Evolutionary conservation across 2,888 invertebrate genomes (phyloP), one percentile per base, ranked within the genome.

Genomic region (Patella depressa): DNA sequence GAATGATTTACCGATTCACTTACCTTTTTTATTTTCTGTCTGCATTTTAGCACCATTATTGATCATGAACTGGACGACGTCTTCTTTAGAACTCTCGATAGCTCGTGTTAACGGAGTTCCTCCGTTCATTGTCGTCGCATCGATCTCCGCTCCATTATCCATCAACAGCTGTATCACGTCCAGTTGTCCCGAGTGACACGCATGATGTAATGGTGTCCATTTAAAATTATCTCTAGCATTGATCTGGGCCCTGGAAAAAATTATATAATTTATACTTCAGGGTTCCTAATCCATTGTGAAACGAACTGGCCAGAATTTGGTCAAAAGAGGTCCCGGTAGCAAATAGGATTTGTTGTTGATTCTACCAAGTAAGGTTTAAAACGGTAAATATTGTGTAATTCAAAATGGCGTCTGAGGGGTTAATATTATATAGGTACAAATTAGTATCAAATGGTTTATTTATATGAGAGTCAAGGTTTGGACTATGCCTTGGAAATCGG

Each of bases 131-230:
- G 91, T 87, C 9, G 84, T 74, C 5, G 90, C 90, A 78, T 92
- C 90, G 9, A 91, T 81, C 73, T 90, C 87, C 9, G 91, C 92
- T 4, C 92, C 91, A 72, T 86, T 78, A 2, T 89, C 87, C 57
- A 92, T 81, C 70, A 92, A 84, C 24, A 85, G 85, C 78, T 90
- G 87, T 5, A 91, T 91, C 65, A 92, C 86, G 75, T 91, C 91
- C 65, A 89, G 79, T 79, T 89, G 88, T 5, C 92, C 92, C 4
- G 89, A 85, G 80, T 92, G 91, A 79, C 90, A 91, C 4, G 92
- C 92, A 82, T 91, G 90, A 78, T 92, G 92, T 12, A 92, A 82
- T 2, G 92, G 90, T 19, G 91, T 91, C 92, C 92, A 92, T 78
- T 91, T 90, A 82, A 92, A 92, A 82, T 92, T 91, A 82, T 92